Base-by-base conservation (phyloP, 1,140 invertebrate species). In the Phocides pigmalion region DNA sequence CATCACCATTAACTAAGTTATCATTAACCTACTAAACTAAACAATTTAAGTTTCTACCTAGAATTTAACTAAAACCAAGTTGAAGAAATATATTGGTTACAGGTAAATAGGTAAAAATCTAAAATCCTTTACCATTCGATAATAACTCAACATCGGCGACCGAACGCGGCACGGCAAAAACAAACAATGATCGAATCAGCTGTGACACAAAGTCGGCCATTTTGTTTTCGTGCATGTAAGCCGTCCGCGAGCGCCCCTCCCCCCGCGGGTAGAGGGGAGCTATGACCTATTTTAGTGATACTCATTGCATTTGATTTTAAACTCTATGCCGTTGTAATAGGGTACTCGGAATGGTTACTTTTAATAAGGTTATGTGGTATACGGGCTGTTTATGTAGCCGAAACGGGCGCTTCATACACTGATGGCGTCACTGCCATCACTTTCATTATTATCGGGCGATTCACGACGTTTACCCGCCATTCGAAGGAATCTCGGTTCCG, bases 371-470 rank as follows among this genome's bases (percentile, higher is more conserved):
- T 58, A 68, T 49, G 68, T 70, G 74, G 77, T 83, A 86, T 89
- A 90, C 84, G 80, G 86, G 74, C 83, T 90, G 88, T 90, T 90
- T 89, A 90, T 90, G 87, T 90, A 86, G 85, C 88, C 88, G 76
- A 90, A 90, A 90, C 85, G 79, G 85, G 76, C 85, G 85, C 86
- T 90, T 89, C 85, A 90, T 90, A 89, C 86, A 86, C 80, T 81
- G 84, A 87, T 83, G 86, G 83, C 88, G 85, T 83, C 81, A 81
- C 77, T 68, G 82, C 85, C 85, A 88, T 90, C 85, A 87, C 85
- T 88, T 89, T 89, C 89, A 89, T 91, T 91, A 91, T 91, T 89
- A 91, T 91, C 87, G 81, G 82, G 82, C 87, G 83, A 91, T 91
- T 89, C 83, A 84, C 82, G 82, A 81, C 87, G 87, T 89, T 89